phyloP scores from a whole-genome alignment of 1,140 invertebrate species.

The Hycleus phaleratus region DNA sequence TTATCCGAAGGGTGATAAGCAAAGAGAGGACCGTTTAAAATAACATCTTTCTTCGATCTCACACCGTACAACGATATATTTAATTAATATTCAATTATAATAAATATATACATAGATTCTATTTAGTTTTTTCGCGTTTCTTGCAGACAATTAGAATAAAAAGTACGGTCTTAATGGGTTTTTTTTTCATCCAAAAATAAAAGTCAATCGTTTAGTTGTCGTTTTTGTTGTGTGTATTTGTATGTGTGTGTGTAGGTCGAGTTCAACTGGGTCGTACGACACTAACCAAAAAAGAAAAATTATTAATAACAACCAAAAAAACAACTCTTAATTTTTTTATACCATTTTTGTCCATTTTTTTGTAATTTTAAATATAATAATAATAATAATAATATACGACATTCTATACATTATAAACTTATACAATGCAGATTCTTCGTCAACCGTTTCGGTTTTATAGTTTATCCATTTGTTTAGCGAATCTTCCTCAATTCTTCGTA shows the following conservation, averaged over 20 bases:
- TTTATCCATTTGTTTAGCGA: no score
- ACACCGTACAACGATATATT: slow-evolving; percentile 41
- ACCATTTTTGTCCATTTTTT: no score
- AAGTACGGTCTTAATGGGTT: slow-evolving; percentile 22
- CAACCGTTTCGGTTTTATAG: slow-evolving; percentile 28
- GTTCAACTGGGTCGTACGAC: slow-evolving; percentile 14
- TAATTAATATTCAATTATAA: slow-evolving; percentile 32
- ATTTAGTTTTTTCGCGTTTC: slow-evolving; percentile 1
- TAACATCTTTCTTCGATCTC: slow-evolving; percentile 32
- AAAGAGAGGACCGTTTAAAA: slow-evolving; percentile 31
- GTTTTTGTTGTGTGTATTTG: no score
- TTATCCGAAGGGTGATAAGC: background rate
- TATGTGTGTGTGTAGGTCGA: background rate
- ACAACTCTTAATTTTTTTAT: slow-evolving; percentile 29
- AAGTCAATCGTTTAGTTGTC: background rate
- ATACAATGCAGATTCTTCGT: slow-evolving; percentile 32
- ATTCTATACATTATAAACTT: slow-evolving; percentile 39
- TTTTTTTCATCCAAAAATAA: slow-evolving; percentile 13
- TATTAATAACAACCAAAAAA: slow-evolving; percentile 26
- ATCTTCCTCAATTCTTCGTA: background rate
- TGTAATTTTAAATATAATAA: slow-evolving; percentile 20
- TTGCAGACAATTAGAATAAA: slow-evolving; percentile 21
- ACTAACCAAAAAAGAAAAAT: slow-evolving; percentile 20
- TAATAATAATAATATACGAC: slow-evolving; percentile 30
- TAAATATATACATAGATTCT: slow-evolving; percentile 39